phyloP scores from a whole-genome alignment of 2,888 invertebrate genomes.

The Cataglyphis rosenhaueri region DNA sequence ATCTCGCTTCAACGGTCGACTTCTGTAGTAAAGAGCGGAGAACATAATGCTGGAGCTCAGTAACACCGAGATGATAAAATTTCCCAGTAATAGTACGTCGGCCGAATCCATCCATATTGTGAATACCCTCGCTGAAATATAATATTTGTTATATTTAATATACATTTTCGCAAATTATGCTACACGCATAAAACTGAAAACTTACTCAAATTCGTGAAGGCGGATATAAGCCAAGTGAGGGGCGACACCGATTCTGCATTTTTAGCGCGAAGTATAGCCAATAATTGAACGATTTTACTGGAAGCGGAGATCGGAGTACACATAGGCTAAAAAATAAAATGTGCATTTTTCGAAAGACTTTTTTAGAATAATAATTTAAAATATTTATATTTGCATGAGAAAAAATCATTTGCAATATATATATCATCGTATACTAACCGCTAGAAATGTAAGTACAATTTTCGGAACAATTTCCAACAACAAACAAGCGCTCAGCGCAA shows the following conservation, averaged over 20 bases:
- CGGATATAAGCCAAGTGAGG: conserved; percentile 93
- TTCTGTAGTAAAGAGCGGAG: conserved; percentile 90
- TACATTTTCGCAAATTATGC: background rate
- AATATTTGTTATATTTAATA: conserved; percentile 7
- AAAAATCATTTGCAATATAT: background rate
- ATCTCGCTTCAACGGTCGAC: conserved; percentile 79
- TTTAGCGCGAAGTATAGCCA: conserved; percentile 90
- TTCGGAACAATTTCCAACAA: conserved; percentile 86
- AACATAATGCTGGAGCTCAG: conserved; percentile 90
- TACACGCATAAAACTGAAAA: conserved; percentile 67
- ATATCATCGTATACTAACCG: conserved; percentile 87
- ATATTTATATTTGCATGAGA: background rate
- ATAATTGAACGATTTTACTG: conserved; percentile 92
- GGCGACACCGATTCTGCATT: conserved; percentile 93
- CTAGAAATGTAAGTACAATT: conserved; percentile 87
- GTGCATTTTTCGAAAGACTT: background rate
- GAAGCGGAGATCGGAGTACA: conserved; percentile 93
- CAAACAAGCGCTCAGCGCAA: conserved; percentile 80
- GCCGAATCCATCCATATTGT: conserved; percentile 93
- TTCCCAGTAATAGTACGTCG: conserved; percentile 90
- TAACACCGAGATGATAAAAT: conserved; percentile 90
- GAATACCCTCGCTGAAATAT: conserved; percentile 90
- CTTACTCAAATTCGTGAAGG: conserved; percentile 93
- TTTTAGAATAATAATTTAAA: background rate
- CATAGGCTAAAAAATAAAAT: conserved; percentile 87